Evolutionary conservation across 2,113 vertebrate genomes (phyloP), one percentile per base, ranked within the genome.

Genomic region (Carassius gibelio): DNA sequence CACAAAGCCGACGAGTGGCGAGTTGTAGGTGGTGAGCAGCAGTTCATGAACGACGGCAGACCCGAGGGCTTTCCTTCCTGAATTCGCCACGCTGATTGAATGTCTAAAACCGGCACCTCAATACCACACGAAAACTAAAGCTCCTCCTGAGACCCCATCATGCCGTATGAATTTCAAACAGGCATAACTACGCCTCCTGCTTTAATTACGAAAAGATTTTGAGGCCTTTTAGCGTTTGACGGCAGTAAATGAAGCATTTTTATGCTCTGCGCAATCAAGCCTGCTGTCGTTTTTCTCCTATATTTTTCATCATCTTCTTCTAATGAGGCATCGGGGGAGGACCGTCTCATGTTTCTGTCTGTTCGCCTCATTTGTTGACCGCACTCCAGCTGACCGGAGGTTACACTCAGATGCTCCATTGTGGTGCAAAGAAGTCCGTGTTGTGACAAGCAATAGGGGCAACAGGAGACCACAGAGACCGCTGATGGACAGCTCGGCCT

Each of bases 251-350:
- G 59, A 69, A 75, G 11, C 45, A 13, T 15, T 42, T 82, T 55
- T 26, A 15, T 42, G n/a, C 42, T 15, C 68, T 5, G 19, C 13
- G 61, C 75, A 87, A 82, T 82, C 78, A 84, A 72, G 85, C n/a
- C 17, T 45, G 69, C 42, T 42, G 59, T 68, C 61, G 5, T 45
- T 50, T 26, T 66, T 76, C 36, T 48, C 72, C 48, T 55, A 36
- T 81, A 79, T 79, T 78, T 86, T 77, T 86, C 86, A 81, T 86
- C 75, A 77, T 86, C 59, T 77, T 86, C 59, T 77, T 23, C 80
- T 90, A 90, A 90, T 89, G 85, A 89, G 83, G 82, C 23, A 64
- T 81, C 84, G 4, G 26, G 88, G 86, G 89, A 89, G n/a, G 78
- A 84, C 64, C 34, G 66, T 36, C 85, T 81, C n/a, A 5, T 62